Base-by-base conservation (phyloP, 2,797 vertebrate genomes). In the Scolopax bukidnonensis region DNA sequence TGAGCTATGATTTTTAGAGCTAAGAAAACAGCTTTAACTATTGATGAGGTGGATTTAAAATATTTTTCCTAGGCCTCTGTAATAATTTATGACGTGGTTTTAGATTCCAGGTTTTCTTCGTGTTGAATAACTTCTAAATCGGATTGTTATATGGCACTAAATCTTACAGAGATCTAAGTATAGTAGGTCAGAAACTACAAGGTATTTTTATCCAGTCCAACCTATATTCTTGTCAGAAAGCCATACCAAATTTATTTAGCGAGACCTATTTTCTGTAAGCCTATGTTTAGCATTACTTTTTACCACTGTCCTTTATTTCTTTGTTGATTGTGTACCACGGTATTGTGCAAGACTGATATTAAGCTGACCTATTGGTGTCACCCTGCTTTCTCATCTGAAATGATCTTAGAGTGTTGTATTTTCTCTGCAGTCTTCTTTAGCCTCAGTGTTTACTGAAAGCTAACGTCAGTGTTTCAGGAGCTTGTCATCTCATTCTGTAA, bases 191-290 rank as follows among this genome's bases (percentile, higher is more conserved):
- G 90, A 97, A 96, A 95, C 90, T 95, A 89, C 88, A 74, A 83
- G 74, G 40, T 97, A 96, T 97, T 97, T 97, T 97, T 97, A 97
- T 96, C 94, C 80, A 82, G 81, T 93, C 92, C 95, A 96, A 92
- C 95, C 95, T 97, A 96, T 97, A 96, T 97, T 97, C 95, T 94
- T 95, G 90, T 96, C 88, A 89, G 88, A 96, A 96, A 95, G 93
- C 67, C 51, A 74, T 67, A 67, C 80, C 63, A 87, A 89, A 90
- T 96, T 92, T 96, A 80, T 96, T 94, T 96, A 95, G 92, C 0
- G 0, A 94, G 95, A 90, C 96, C 94, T 96, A 90, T 96, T 96
- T 97, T 96, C 88, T 84, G 28, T 87, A 76, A 94, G 88, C 74
- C 92, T 93, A 45, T 91, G 95, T 93, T 92, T 93, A 93, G 84